These are phyloP conservation scores for Chironomus riparius DNA, from an alignment of 2,888 invertebrate genomes.

Conservation along the genomic window DNA sequence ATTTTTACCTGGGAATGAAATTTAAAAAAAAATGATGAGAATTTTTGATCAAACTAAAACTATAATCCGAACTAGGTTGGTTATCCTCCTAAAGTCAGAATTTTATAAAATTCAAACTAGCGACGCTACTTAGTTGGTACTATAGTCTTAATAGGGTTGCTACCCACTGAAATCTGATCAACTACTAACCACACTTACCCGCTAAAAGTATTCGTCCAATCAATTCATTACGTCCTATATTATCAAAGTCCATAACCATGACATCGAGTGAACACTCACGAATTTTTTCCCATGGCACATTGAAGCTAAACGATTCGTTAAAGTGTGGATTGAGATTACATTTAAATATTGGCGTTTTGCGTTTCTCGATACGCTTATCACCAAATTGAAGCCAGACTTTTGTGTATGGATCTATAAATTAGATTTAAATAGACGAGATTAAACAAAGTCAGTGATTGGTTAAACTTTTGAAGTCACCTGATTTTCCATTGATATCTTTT, in stretches of 20 bases:
- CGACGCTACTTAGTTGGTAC: too few relatives aligned
- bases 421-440: background rate
- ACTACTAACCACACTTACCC: conserved; percentile 47
- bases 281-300: conserved; percentile 95
- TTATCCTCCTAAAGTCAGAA: too few relatives aligned
- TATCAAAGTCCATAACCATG: conserved; percentile 96
- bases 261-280: conserved; percentile 89
- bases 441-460: background rate
- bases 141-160: too few relatives aligned
- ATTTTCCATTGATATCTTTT: conserved; percentile 92
- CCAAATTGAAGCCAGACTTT: conserved; percentile 96
- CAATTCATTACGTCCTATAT: conserved; percentile 86
- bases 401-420: conserved; percentile 81
- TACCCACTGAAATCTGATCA: too few relatives aligned
- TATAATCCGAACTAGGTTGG: too few relatives aligned
- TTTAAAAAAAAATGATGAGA: background rate
- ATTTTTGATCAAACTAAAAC: background rate
- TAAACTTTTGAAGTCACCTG: conserved; percentile 50
- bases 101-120: too few relatives aligned
- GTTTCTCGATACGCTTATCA: conserved; percentile 88
- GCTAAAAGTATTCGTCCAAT: conserved; percentile 88
- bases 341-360: conserved; percentile 90
- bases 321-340: conserved; percentile 92
- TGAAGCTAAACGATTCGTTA: conserved; percentile 92
- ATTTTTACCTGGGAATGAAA: conserved; percentile 64